Percentiles rank a stretch among this genome's conserved stretches.
Conservation (phyloP, 2,888 invertebrate species). For the Eristalis intricaria region DNA sequence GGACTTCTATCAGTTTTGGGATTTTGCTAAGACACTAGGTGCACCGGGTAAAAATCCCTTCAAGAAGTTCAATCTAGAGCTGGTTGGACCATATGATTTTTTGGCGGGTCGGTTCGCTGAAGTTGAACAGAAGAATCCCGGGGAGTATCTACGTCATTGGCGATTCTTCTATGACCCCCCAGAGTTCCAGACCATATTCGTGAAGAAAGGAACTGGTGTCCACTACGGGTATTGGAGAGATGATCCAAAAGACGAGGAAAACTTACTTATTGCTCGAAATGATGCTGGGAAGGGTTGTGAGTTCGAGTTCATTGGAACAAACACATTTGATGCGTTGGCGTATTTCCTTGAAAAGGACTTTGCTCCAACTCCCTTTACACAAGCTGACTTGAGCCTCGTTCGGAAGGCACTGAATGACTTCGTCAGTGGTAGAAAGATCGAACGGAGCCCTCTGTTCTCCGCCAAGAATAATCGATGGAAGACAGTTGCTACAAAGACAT, state of each 20-base stretch:
- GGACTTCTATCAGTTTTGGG: slow-evolving; percentile 94
- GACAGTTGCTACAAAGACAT: slow-evolving; percentile 86
- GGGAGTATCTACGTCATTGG: slow-evolving; percentile 90
- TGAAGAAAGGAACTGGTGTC: slow-evolving; percentile 86
- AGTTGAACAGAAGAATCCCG: slow-evolving; percentile 83
- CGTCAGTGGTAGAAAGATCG: slow-evolving; percentile 84
- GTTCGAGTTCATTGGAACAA: slow-evolving; percentile 86
- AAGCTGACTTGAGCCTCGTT: slow-evolving; percentile 83
- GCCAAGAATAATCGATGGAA: slow-evolving; percentile 85
- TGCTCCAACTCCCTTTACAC: slow-evolving; percentile 84
- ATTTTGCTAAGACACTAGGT: slow-evolving; percentile 85
- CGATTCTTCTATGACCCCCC: slow-evolving; percentile 97
- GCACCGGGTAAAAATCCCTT: slow-evolving; percentile 84
- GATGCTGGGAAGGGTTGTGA: slow-evolving; percentile 86
- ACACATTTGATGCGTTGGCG: slow-evolving; percentile 78
- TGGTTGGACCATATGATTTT: slow-evolving; percentile 95
- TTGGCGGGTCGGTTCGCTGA: slow-evolving; percentile 84
- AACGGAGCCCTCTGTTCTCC: slow-evolving; percentile 82
- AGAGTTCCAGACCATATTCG: slow-evolving; percentile 93
- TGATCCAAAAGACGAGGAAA: slow-evolving; percentile 87
- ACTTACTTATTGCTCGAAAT: slow-evolving; percentile 89
- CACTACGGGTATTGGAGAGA: slow-evolving; percentile 97
- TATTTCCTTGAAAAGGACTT: slow-evolving; percentile 78
- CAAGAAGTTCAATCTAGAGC: slow-evolving; percentile 85
- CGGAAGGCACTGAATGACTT: slow-evolving; percentile 85